Evolutionary conservation across 2,888 invertebrate genomes (phyloP), one percentile per base, ranked within the genome.

Genomic region (Lottia gigantea): DNA sequence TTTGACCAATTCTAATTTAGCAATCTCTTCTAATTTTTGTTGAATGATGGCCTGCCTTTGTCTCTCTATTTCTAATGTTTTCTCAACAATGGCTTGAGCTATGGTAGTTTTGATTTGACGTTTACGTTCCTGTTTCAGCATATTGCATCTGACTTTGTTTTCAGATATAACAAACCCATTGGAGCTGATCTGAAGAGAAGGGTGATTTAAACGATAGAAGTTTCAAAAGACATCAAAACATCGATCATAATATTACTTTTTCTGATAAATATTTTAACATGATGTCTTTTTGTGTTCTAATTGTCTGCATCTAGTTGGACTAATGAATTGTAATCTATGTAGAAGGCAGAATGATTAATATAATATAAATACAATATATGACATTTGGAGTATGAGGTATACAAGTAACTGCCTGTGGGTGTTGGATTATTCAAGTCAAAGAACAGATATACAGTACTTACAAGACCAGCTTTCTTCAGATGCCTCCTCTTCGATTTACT

Each of bases 31-130:
- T 25, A 89, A 76, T 71, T 87, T 87, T 47, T 81, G 78, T 62
- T 83, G 81, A 25, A 89, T 86, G 67, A 84, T 82, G 3, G 85
- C 84, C 71, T 87, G 86, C 66, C 87, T 73, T 31, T 76, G 78
- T 61, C 86, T 74, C 72, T 88, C 87, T 63, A 88, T 77, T 73
- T 87, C 87, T 16, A 88, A 79, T 0, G 87, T 86, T 72, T 88
- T 89, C 75, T 88, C 84, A 16, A 88, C 87, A 25, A 89, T 88
- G 23, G 88, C 88, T 75, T 88, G 87, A 12, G 88, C 87, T 19
- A 89, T 78, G 64, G 88, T 80, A 62, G 88, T 85, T 66, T 86
- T 85, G 19, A 89, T 88, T 67, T 87, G 85, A 64, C 84, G 82
- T 74, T 86, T 84, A 75, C 88, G 88, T 72, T 88, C 87, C 46